Percentiles rank a stretch among this genome's conserved stretches.
These are phyloP conservation scores for Habropoda laboriosa DNA, from an alignment of 1,140 invertebrate species.

Conservation along the genomic window DNA sequence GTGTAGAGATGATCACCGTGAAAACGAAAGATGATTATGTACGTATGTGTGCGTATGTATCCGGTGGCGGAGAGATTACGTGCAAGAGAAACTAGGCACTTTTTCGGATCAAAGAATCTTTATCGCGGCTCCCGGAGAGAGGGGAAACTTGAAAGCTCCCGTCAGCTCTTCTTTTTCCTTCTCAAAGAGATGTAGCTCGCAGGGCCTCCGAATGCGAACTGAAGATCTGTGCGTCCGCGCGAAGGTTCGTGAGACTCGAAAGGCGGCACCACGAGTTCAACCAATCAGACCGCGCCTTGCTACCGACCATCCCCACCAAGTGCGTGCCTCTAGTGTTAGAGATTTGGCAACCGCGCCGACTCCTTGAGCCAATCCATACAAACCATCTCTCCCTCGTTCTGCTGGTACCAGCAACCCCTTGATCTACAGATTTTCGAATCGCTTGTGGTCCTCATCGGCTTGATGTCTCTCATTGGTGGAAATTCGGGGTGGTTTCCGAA, in stretches of 20 bases:
- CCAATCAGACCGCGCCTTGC: constrained; percentile 55
- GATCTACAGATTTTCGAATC: constrained; percentile 26
- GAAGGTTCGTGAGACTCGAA: constrained; percentile 49
- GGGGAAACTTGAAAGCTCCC: constrained; percentile 38
- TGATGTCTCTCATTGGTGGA: constrained; percentile 15
- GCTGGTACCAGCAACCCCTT: constrained; percentile 27
- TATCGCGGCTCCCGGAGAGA: constrained; percentile 38
- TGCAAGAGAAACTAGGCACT: constrained; percentile 67
- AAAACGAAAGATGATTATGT: constrained; percentile 18
- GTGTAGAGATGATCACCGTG: constrained; percentile 39
- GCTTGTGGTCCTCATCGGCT: background rate
- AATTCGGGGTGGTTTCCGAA: constrained; percentile 6
- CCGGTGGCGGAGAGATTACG: background rate
- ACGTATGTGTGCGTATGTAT: background rate
- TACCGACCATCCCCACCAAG: constrained; percentile 1
- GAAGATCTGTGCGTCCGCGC: constrained; percentile 30
- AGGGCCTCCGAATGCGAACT: constrained; percentile 75
- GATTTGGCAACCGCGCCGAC: constrained; percentile 39
- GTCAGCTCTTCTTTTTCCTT: constrained; percentile 48
- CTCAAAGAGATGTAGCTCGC: constrained; percentile 64
- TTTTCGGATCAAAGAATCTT: constrained; percentile 45
- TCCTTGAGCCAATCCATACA: constrained; percentile 34
- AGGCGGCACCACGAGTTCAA: constrained; percentile 55
- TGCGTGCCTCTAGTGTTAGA: rapidly evolving
- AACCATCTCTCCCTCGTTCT: constrained; percentile 29